Conservation (phyloP, 2,113 vertebrate species). For the Myanophis thanlyinensis region DNA sequence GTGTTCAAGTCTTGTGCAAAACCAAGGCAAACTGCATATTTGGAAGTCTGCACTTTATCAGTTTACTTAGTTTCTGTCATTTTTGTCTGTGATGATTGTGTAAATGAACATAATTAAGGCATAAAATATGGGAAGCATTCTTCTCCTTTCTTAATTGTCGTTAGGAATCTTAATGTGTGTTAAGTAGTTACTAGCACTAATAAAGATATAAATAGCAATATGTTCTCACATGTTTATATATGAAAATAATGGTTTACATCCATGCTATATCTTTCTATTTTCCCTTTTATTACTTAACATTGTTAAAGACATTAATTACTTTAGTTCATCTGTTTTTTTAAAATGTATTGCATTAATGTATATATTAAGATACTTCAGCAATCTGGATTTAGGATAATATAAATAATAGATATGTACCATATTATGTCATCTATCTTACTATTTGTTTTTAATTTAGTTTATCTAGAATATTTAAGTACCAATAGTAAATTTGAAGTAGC, state of each 20-base stretch:
- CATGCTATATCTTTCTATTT: neutral
- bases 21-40: conserved; percentile 2
- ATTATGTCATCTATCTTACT: neutral
- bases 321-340: neutral
- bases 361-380: neutral
- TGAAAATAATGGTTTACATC: neutral
- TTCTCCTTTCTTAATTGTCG: neutral
- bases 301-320: neutral
- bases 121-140: neutral
- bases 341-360: neutral
- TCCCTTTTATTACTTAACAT: neutral
- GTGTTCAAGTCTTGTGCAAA: neutral
- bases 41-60: neutral
- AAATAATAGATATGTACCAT: neutral
- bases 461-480: neutral
- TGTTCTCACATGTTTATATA: neutral
- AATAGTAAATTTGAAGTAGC: neutral
- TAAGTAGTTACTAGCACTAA: neutral
- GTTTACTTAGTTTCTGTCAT: neutral
- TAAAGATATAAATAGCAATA: neutral
- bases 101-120: neutral
- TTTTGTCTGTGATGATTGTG: neutral
- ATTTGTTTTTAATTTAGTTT: neutral
- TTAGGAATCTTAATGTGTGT: neutral
- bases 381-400: neutral